These are phyloP conservation scores for Lymantria monacha DNA, from an alignment of 2,888 invertebrate genomes.

Conservation along the genomic window DNA sequence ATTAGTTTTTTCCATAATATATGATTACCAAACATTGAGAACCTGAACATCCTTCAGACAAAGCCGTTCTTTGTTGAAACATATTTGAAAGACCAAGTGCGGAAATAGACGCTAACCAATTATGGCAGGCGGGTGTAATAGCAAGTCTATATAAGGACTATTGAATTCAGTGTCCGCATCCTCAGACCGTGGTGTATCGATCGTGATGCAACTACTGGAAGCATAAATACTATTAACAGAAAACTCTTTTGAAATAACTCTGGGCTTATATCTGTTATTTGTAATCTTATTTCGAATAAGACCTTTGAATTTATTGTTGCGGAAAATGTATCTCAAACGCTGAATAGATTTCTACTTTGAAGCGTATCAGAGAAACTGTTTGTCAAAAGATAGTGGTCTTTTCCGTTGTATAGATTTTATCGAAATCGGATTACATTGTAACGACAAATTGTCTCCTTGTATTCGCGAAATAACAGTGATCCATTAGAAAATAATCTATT, in stretches of 20 bases:
- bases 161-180: constrained; percentile 48
- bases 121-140: constrained; percentile 23
- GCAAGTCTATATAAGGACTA: constrained; percentile 21
- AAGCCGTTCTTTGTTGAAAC: constrained; percentile 2
- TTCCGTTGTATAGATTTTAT: neutral
- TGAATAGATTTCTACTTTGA: neutral
- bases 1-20: no score
- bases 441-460: neutral
- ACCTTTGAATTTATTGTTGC: constrained; percentile 17
- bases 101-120: constrained; percentile 13
- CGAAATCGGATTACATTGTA: neutral
- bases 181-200: constrained; percentile 46
- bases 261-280: neutral
- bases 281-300: constrained; percentile 13
- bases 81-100: neutral
- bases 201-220: constrained; percentile 22
- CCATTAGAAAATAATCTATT: no score
- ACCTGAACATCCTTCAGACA: no score
- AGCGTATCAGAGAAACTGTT: neutral
- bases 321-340: constrained; percentile 10
- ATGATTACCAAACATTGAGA: no score
- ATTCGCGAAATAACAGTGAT: no score
- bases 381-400: neutral
- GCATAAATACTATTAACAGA: neutral
- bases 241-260: neutral